phyloP scores from a whole-genome alignment of 2,113 vertebrate species.

The Psilopogon haemacephalus region DNA sequence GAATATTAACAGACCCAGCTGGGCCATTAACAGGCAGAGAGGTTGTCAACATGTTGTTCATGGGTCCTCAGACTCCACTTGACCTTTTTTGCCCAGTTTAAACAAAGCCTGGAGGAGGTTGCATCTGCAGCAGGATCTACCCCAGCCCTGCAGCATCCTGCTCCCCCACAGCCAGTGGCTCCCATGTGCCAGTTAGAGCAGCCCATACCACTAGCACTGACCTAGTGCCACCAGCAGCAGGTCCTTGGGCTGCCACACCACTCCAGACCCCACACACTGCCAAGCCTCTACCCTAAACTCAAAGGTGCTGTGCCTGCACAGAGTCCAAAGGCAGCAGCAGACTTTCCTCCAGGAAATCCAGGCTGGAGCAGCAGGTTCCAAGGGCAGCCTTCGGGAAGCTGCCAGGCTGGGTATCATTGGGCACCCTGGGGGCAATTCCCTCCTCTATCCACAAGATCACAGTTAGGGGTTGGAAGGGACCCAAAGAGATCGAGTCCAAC shows the following conservation, averaged over 20 bases:
- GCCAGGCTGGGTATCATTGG: neutral
- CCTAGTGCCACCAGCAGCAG: neutral
- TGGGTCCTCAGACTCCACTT: constrained; percentile 26
- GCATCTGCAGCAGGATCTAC: neutral
- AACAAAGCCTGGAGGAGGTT: constrained; percentile 11
- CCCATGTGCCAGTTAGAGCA: neutral
- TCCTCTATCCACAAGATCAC: too few species aligned
- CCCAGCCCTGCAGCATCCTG: rapidly evolving
- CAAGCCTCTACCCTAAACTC: constrained; percentile 31
- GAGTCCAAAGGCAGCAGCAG: neutral
- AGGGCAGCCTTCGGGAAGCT: neutral
- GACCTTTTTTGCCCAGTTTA: constrained; percentile 47
- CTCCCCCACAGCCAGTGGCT: neutral
- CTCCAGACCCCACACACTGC: neutral
- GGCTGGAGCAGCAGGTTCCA: neutral
- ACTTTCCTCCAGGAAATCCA: neutral
- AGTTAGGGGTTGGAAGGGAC: too few species aligned
- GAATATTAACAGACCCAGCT: constrained; percentile 62
- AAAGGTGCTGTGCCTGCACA: neutral
- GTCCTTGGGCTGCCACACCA: neutral
- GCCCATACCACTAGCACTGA: neutral
- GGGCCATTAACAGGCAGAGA: constrained; percentile 62
- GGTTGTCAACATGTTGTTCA: constrained; percentile 61
- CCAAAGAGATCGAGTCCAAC: too few species aligned
- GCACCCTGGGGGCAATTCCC: neutral